Percentiles rank a stretch among this genome's conserved stretches.
These are phyloP conservation scores for Bos indicus DNA, from an alignment of 2,113 vertebrate genomes.

Conservation along the genomic window DNA sequence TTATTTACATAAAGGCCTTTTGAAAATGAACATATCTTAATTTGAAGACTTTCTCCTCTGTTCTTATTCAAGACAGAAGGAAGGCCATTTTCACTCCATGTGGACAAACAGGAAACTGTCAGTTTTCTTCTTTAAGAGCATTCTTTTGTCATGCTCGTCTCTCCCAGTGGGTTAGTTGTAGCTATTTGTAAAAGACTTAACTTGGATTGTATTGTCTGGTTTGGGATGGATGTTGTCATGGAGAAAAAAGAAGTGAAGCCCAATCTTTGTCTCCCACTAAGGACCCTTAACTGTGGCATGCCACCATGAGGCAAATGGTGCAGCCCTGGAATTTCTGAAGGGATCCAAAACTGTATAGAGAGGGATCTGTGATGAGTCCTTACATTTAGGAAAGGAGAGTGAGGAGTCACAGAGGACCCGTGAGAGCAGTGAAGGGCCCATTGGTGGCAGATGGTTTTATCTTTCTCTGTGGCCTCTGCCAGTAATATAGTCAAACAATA, in stretches of 20 bases:
- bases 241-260: background rate
- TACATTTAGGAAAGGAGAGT: too few species aligned
- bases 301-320: fast-evolving
- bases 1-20: background rate
- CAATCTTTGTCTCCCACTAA: fast-evolving
- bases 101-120: background rate
- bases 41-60: background rate
- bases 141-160: background rate
- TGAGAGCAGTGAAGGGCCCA: background rate
- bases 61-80: background rate
- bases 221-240: background rate
- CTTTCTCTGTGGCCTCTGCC: background rate
- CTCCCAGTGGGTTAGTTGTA: background rate
- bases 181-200: background rate
- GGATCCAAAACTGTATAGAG: fast-evolving
- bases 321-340: background rate
- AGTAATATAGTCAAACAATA: background rate
- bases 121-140: background rate
- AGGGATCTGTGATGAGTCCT: background rate
- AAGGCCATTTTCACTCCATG: background rate
- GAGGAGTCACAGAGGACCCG: background rate
- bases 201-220: fast-evolving
- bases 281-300: background rate
- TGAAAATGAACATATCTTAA: background rate
- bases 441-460: background rate